Conservation (phyloP, 2,888 invertebrate species). For the Yponomeuta malinellus region DNA sequence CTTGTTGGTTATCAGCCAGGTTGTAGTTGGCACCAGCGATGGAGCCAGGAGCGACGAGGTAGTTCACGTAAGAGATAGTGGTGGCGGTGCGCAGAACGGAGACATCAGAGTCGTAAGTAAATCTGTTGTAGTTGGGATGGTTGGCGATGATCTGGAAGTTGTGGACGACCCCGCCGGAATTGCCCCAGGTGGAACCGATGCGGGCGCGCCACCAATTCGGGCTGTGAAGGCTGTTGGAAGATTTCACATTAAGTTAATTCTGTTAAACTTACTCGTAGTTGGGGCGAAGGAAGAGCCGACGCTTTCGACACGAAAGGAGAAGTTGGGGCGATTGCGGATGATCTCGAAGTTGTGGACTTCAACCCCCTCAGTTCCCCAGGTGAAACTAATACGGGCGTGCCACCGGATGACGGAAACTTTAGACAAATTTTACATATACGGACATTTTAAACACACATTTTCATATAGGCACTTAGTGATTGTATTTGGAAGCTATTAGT, state of each 20-base stretch:
- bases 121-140: constrained; percentile 15
- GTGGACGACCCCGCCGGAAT: constrained; percentile 15
- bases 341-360: background rate
- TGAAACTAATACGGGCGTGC: no score
- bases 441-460: background rate
- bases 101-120: constrained; percentile 12
- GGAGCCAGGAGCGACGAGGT: constrained; percentile 14
- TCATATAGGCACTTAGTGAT: no score
- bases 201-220: constrained; percentile 8
- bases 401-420: background rate
- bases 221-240: background rate
- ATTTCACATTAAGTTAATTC: background rate
- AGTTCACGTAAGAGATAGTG: constrained; percentile 2
- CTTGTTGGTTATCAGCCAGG: constrained; percentile 17
- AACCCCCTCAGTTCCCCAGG: background rate
- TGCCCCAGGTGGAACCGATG: constrained; percentile 16
- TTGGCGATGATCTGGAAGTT: background rate
- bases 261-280: background rate
- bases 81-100: constrained; percentile 13
- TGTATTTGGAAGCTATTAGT: no score
- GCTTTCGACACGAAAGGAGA: no score
- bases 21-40: constrained; percentile 18
- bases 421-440: background rate
- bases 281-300: no score
- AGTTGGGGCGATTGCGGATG: background rate